These are phyloP conservation scores for Eremobia ochroleuca DNA, from an alignment of 2,888 invertebrate species.

Conservation along the genomic window DNA sequence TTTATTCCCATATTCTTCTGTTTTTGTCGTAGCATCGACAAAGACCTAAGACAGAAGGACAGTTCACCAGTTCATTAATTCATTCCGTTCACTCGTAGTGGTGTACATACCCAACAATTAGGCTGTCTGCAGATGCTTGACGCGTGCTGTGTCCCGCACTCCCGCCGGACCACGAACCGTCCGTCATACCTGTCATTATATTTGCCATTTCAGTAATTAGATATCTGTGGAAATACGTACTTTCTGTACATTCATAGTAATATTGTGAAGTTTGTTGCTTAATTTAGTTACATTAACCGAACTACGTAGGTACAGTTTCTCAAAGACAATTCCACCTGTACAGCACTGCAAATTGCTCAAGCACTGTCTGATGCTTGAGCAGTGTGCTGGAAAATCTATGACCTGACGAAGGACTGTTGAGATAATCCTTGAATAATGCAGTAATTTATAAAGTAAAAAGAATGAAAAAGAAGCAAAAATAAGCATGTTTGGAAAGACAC, in stretches of 20 bases:
- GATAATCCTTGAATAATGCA: not conserved
- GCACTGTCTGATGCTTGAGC: too few relatives aligned
- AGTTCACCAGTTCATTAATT: constrained; percentile 15
- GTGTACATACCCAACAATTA: constrained; percentile 47
- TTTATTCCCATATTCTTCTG: not conserved
- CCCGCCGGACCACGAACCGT: constrained; percentile 28
- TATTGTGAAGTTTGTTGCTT: constrained; percentile 26
- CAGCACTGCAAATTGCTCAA: not conserved
- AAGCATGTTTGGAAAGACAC: not conserved
- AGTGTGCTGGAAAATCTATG: constrained; percentile 1
- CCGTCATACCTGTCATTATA: constrained; percentile 69
- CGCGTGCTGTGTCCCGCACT: constrained; percentile 35
- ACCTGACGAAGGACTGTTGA: not conserved
- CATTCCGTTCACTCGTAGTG: constrained; percentile 35
- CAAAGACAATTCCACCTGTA: not conserved
- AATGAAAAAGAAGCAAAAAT: not conserved
- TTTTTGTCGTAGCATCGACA: constrained; percentile 15
- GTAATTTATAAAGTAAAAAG: not conserved
- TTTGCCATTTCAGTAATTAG: constrained; percentile 76
- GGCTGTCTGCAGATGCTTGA: constrained; percentile 40
- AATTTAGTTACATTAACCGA: constrained; percentile 20
- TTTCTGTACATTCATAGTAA: constrained; percentile 31
- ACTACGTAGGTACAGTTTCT: not conserved
- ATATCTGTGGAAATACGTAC: constrained; percentile 56
- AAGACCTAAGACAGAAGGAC: not conserved